Evolutionary conservation across 2,797 vertebrate species (phyloP).

Genomic region (Lutjanus campechanus): DNA sequence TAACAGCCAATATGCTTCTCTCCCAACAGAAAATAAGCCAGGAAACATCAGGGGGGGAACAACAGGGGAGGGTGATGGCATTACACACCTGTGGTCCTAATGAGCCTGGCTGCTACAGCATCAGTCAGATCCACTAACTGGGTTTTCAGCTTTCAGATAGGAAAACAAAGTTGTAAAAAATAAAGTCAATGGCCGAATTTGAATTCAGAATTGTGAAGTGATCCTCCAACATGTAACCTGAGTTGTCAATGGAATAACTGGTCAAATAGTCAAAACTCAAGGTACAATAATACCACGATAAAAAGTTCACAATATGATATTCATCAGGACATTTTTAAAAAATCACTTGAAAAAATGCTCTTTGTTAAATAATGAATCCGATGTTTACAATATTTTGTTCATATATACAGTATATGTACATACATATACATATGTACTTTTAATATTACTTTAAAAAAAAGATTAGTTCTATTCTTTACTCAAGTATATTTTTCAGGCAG

Average conservation of each 20-base stretch:
- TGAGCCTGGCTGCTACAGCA: slow-evolving; percentile 59
- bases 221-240: neutral
- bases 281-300: too few relatives aligned
- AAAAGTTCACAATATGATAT: too few relatives aligned
- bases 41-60: slow-evolving; percentile 42
- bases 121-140: slow-evolving; percentile 62
- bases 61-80: slow-evolving; percentile 54
- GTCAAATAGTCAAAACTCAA: too few relatives aligned
- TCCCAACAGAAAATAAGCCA: slow-evolving; percentile 50
- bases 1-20: slow-evolving; percentile 38
- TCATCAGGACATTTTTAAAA: too few relatives aligned
- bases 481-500: too few relatives aligned
- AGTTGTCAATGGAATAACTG: neutral
- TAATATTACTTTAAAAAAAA: too few relatives aligned
- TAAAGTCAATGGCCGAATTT: slow-evolving; percentile 17
- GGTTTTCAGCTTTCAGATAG: slow-evolving; percentile 41
- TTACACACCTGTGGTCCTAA: slow-evolving; percentile 78
- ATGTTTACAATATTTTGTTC: too few relatives aligned
- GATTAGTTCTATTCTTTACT: too few relatives aligned
- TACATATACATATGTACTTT: too few relatives aligned
- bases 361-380: too few relatives aligned
- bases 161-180: slow-evolving; percentile 30
- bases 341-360: too few relatives aligned
- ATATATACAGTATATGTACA: too few relatives aligned
- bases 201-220: slow-evolving; percentile 6